Conservation (phyloP, 2,113 vertebrate genomes). For the Actenoides lindsayi region DNA sequence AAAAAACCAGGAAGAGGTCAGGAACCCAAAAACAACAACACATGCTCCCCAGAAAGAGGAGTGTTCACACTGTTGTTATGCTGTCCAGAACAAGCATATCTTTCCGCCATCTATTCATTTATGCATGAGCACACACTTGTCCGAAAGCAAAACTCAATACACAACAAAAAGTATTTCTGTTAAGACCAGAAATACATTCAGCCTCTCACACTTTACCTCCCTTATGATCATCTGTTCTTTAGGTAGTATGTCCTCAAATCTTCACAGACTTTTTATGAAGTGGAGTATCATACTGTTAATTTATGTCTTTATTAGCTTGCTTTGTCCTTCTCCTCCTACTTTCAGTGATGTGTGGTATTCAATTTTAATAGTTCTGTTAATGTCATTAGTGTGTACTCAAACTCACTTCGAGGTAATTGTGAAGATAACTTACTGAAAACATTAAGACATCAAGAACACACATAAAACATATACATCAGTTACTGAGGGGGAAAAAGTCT, state of each 20-base stretch:
- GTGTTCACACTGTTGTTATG: not conserved
- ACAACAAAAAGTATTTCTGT: not conserved
- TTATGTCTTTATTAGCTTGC: not conserved
- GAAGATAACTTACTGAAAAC: constrained; percentile 4
- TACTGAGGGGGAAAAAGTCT: not conserved
- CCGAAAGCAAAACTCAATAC: not conserved
- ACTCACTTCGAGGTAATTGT: not conserved
- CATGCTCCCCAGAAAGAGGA: not conserved
- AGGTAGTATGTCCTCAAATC: not conserved
- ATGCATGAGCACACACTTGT: not conserved
- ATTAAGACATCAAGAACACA: not conserved
- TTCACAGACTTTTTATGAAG: not conserved
- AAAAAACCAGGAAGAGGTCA: not conserved
- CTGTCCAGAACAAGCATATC: not conserved
- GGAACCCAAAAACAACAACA: not conserved
- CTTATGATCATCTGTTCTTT: not conserved
- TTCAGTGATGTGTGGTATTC: not conserved
- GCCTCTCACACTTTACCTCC: not conserved
- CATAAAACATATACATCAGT: not conserved
- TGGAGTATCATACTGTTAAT: not conserved
- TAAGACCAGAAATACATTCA: not conserved
- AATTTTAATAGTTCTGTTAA: not conserved
- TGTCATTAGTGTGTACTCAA: not conserved
- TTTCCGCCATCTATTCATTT: not conserved
- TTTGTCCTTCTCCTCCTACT: not conserved